Percentiles rank a stretch among this genome's conserved stretches.
phyloP scores from a whole-genome alignment of 2,888 invertebrate genomes.

The Himalopsyche tibetana region DNA sequence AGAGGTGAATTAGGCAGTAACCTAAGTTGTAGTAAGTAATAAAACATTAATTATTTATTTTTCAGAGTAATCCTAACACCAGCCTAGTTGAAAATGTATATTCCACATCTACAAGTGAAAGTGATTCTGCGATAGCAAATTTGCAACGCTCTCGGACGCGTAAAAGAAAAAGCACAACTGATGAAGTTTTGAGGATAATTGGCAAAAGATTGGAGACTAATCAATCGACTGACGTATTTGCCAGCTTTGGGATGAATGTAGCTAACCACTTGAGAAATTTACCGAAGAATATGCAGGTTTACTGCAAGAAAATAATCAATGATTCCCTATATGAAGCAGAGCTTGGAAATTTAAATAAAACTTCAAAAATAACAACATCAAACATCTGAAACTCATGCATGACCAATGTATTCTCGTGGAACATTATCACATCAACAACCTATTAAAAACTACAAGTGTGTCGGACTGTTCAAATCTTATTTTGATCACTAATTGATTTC shows the following conservation, averaged over 20 bases:
- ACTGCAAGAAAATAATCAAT: constrained; percentile 39
- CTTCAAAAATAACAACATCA: constrained; percentile 7
- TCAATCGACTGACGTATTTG: neutral
- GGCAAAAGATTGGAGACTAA: neutral
- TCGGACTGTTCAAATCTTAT: no score
- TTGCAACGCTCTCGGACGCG: neutral
- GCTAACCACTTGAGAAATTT: neutral
- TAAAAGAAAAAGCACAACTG: neutral
- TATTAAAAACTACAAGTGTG: no score
- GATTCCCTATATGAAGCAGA: constrained; percentile 32
- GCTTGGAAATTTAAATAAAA: constrained; percentile 13
- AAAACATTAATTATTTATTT: no score
- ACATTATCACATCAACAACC: no score
- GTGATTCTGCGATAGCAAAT: neutral
- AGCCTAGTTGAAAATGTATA: no score
- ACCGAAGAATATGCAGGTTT: constrained; percentile 1
- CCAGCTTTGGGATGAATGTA: constrained; percentile 2
- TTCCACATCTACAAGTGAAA: neutral
- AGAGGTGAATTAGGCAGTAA: no score
- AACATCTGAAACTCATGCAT: no score
- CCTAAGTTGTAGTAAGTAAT: no score
- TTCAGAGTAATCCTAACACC: no score
- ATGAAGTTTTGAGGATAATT: neutral
- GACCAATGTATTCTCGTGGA: no score
- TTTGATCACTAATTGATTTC: no score